A percentile compares a stretch with the other conserved stretches of the same genome.
These are phyloP conservation scores for Podarcis lilfordi DNA, from an alignment of 2,797 vertebrate genomes.

Conservation along the genomic window DNA sequence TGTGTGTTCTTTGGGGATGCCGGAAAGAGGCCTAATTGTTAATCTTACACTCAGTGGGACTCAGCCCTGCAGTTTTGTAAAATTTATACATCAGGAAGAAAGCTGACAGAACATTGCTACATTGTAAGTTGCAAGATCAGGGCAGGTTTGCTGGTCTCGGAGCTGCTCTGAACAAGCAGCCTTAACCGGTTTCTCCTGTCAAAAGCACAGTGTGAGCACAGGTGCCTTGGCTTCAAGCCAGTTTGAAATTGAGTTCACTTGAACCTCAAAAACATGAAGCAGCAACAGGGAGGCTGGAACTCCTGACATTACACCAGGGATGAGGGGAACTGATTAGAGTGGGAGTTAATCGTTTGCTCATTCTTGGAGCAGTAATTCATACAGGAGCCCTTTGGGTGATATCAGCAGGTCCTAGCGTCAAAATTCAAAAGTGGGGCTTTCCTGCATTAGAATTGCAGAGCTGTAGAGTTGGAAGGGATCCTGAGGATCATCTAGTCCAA, in stretches of 20 bases:
- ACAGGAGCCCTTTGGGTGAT: neutral
- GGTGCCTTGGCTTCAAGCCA: neutral
- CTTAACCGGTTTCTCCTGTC: neutral
- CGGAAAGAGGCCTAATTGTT: neutral
- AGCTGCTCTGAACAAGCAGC: neutral
- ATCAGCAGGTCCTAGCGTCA: neutral
- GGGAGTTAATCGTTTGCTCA: neutral
- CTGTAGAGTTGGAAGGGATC: no score
- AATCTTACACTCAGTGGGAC: neutral
- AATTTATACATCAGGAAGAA: neutral
- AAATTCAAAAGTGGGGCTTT: neutral
- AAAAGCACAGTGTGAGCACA: accelerated
- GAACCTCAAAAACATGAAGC: neutral
- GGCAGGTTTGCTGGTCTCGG: neutral
- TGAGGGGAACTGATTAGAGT: neutral
- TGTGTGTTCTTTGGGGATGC: neutral
- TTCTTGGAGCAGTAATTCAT: neutral
- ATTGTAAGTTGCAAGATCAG: neutral
- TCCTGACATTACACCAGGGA: neutral
- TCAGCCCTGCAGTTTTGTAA: accelerated
- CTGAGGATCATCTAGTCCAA: no score
- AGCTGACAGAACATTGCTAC: neutral
- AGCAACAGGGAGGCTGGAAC: neutral
- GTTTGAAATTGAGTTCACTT: neutral
- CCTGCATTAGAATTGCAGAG: neutral